These are phyloP conservation scores for Actinia tenebrosa DNA, from an alignment of 64 coral and sea anemone species.

Conservation along the genomic window DNA sequence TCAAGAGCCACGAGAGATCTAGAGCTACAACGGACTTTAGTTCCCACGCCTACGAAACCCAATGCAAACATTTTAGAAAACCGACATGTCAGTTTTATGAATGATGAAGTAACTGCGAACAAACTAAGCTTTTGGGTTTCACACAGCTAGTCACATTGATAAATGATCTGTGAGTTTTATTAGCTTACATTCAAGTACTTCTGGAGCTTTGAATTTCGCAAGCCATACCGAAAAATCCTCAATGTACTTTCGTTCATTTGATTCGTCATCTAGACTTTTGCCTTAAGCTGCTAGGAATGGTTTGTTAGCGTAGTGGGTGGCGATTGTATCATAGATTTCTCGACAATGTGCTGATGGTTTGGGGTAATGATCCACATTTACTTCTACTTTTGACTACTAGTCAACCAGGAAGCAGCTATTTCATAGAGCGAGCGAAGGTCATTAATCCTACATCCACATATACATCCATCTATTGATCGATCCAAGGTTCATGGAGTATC, in stretches of 20 bases:
- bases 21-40: not conserved
- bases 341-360: not conserved
- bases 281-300: not conserved
- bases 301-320: not conserved
- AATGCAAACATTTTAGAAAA: not conserved
- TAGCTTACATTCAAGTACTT: not conserved
- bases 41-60: not conserved
- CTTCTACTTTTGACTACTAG: too few species aligned
- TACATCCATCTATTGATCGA: too few species aligned
- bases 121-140: not conserved
- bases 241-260: not conserved
- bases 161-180: not conserved
- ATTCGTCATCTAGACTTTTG: not conserved
- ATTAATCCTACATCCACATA: not conserved
- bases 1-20: not conserved
- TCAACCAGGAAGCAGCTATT: too few species aligned
- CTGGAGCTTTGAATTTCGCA: not conserved
- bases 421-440: not conserved
- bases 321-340: not conserved
- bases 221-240: not conserved
- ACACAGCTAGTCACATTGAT: conserved; percentile 3
- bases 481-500: too few species aligned
- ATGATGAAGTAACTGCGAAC: conserved; percentile 5
- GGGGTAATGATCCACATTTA: not conserved
- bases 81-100: not conserved